These are phyloP conservation scores for Champsocephalus esox DNA, from an alignment of 2,797 vertebrate genomes.

Conservation along the genomic window DNA sequence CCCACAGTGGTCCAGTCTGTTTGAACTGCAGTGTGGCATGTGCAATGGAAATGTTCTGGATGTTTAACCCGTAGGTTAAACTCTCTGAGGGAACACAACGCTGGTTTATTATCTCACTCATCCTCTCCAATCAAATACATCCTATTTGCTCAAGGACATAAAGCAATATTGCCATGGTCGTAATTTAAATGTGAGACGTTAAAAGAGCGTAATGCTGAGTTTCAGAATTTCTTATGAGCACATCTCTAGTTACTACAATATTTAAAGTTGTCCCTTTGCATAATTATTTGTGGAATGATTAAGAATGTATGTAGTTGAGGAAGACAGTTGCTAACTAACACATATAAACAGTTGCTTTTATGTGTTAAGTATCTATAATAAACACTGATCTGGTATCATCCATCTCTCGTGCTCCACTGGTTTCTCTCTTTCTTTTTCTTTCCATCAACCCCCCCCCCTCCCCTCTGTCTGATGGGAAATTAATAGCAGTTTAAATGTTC, in stretches of 20 bases:
- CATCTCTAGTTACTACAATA: too few relatives aligned
- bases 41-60: conserved; percentile 26
- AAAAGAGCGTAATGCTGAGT: background rate
- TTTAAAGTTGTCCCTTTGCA: too few relatives aligned
- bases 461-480: conserved; percentile 59
- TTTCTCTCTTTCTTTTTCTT: conserved; percentile 17
- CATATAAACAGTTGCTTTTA: background rate
- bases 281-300: too few relatives aligned
- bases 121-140: conserved; percentile 13
- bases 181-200: conserved; percentile 3
- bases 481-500: conserved; percentile 65
- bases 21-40: conserved; percentile 11
- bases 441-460: background rate
- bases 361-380: background rate
- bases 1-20: background rate
- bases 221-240: too few relatives aligned
- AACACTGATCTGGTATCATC: conserved; percentile 5
- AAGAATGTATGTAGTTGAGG: too few relatives aligned
- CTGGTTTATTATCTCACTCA: conserved; percentile 29
- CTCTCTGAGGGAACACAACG: conserved; percentile 2
- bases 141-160: conserved; percentile 35
- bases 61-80: conserved; percentile 45
- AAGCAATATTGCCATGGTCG: background rate
- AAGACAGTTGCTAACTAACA: background rate
- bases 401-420: conserved; percentile 4